Evolutionary conservation across 53 echinoderm and acorn worm species (phyloP).

Genomic region (Apostichopus leukothele): DNA sequence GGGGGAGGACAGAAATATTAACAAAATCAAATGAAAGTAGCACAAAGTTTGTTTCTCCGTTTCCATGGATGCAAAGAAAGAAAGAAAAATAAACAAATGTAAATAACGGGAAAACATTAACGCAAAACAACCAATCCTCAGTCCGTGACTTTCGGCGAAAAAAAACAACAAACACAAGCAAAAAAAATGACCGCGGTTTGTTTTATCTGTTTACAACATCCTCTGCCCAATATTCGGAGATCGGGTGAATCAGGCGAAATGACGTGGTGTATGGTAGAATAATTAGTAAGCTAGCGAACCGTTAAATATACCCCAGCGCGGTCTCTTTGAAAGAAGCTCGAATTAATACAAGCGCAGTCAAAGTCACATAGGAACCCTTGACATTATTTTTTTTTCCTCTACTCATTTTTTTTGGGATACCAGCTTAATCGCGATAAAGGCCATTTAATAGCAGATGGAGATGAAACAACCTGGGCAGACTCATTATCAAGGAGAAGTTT

Average conservation of each 20-base stretch:
- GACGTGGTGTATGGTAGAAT: conserved; percentile 28
- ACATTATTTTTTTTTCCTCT: not conserved
- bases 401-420: not conserved
- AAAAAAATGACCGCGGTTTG: not conserved
- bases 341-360: not conserved
- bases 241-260: not conserved
- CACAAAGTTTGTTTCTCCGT: not conserved
- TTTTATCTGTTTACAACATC: conserved; percentile 6
- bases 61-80: not conserved
- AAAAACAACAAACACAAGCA: too few relatives aligned
- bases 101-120: not conserved
- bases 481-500: not conserved
- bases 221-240: not conserved
- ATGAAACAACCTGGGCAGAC: not conserved
- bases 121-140: not conserved
- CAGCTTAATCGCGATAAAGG: conserved; percentile 3
- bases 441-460: not conserved
- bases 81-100: not conserved
- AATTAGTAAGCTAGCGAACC: conserved; percentile 27
- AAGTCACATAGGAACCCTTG: conserved; percentile 31
- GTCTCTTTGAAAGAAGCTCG: conserved; percentile 13
- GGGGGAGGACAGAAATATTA: too few relatives aligned
- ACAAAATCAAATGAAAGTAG: not conserved
- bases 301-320: not conserved
- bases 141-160: not conserved